phyloP scores from a whole-genome alignment of 2,888 invertebrate genomes.

The Mesochorus sp. region DNA sequence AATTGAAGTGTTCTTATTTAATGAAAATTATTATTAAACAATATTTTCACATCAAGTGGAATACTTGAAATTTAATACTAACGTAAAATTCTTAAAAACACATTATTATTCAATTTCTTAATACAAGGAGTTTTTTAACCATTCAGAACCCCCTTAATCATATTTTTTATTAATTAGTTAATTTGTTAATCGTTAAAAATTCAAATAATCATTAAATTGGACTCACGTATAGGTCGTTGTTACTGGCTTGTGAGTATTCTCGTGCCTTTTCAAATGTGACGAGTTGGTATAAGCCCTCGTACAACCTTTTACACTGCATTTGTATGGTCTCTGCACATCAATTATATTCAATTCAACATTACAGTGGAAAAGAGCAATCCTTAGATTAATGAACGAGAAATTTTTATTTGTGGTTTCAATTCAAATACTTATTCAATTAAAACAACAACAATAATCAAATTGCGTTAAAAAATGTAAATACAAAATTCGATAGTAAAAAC shows the following conservation, averaged over 20 bases:
- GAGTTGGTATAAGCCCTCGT: conserved; percentile 85
- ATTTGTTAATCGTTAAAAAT: conserved; percentile 5
- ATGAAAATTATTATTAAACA: no score
- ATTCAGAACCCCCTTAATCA: no score
- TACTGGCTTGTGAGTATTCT: conserved; percentile 81
- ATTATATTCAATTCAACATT: background rate
- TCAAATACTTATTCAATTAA: no score
- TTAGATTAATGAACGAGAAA: no score
- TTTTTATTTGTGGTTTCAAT: no score
- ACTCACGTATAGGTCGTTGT: conserved; percentile 70
- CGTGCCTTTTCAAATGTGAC: conserved; percentile 86
- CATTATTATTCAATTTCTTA: no score
- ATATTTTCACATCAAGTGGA: no score
- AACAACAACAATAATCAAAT: background rate
- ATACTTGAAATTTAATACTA: no score
- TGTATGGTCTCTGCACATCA: conserved; percentile 84
- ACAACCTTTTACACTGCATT: conserved; percentile 85
- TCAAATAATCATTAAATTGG: conserved; percentile 4
- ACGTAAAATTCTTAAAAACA: no score
- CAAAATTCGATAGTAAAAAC: conserved; percentile 7
- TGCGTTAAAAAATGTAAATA: no score
- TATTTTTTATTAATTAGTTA: conserved; percentile 22
- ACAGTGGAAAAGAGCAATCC: background rate
- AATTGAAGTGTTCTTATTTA: no score
- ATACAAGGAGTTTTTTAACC: no score